Base-by-base conservation (phyloP, 2,113 vertebrate genomes). In the Siphamia tubifer region DNA sequence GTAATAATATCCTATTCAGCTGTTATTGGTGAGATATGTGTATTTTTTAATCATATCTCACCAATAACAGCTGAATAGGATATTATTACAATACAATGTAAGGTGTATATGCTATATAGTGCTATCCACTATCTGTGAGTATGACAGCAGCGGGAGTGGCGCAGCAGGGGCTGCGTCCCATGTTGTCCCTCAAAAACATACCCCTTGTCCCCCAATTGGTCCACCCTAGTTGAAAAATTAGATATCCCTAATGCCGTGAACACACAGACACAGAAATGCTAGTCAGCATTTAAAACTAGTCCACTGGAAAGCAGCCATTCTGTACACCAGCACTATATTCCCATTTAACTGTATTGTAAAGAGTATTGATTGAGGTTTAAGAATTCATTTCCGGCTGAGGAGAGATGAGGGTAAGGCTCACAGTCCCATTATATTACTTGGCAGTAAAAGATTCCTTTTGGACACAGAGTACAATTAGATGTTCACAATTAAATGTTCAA, bases 401-500 rank as follows among this genome's bases (percentile, higher is more conserved):
- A 72, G 16, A 49, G 61, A 55, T 68, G 58, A 68, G 61, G 13
- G 32, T 34, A 43, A n/a, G 30, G 27, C 35, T 54, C 61, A 69
- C 44, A 49, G 47, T 73, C 38, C 42, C 38, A 67, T 70, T 78
- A 56, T 83, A 80, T 24, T 35, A 63, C 44, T 61, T 60, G 43
- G 62, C 54, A 79, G 56, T 70, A 72, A 83, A 81, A 56, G 32
- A 76, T 60, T 79, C 40, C 20, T 58, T 76, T 77, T 80, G 58
- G 34, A 78, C 44, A 55, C 21, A 56, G 43, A 68, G 25, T 49
- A 66, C 63, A 86, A 85, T 85, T 73, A 83, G 48, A 67, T 23
- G 30, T 58, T 74, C 25, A 27, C 61, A 87, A 82, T 85, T 84
- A 84, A 81, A 54, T 28, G 42, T 44, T 70, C 51, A 84, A 84